Percentiles rank a stretch among this genome's conserved stretches.
These are phyloP conservation scores for Galaxea fascicularis DNA, from an alignment of 92 coral and sea anemone species.

Conservation along the genomic window DNA sequence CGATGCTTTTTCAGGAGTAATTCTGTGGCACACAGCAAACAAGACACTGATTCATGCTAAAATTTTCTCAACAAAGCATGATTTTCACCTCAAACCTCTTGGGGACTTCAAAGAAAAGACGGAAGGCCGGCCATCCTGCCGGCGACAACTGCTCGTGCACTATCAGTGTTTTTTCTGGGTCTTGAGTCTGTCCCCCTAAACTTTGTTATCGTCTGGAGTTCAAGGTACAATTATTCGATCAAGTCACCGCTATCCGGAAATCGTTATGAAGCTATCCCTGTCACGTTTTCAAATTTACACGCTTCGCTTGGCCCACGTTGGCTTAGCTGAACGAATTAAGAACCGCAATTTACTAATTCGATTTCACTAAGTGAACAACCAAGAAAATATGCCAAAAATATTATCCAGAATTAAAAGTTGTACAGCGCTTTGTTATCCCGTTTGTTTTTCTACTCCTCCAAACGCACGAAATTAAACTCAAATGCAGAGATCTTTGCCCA, in stretches of 20 bases:
- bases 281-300: constrained; percentile 4
- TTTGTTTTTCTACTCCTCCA: too few relatives aligned
- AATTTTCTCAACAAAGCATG: not conserved
- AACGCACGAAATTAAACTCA: too few relatives aligned
- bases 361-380: too few relatives aligned
- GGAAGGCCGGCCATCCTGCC: not conserved
- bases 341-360: too few relatives aligned
- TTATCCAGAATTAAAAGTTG: too few relatives aligned
- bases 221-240: constrained; percentile 36
- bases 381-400: too few relatives aligned
- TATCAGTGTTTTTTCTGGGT: not conserved
- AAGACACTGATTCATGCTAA: not conserved
- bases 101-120: not conserved
- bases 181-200: not conserved
- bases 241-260: constrained; percentile 6
- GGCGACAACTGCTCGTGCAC: constrained; percentile 27
- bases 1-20: not conserved
- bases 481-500: too few relatives aligned
- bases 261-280: not conserved
- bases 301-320: not conserved
- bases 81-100: constrained; percentile 3
- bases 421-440: too few relatives aligned
- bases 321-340: too few relatives aligned
- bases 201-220: constrained; percentile 4
- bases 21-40: not conserved